Base-by-base conservation (phyloP, 2,113 vertebrate species). In the Otus sunia region DNA sequence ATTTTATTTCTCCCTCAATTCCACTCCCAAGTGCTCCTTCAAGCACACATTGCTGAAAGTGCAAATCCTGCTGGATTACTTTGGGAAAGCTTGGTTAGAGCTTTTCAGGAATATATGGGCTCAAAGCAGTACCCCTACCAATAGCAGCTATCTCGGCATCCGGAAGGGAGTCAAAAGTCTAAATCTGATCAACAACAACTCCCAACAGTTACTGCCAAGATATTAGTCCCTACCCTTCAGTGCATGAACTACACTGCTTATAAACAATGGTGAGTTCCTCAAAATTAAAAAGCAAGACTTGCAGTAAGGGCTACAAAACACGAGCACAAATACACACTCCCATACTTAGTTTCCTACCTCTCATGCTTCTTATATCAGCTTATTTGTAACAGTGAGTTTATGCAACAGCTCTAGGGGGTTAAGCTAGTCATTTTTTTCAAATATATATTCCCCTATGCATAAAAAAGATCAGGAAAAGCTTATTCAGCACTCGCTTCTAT, bases 31-130 rank as follows among this genome's bases (percentile, higher is more conserved):
- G 45, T 11, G 7, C 20, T 76, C 29, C 78, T 83, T 76, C 58
- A 83, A 83, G 47, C 27, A 69, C 0, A 0, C 34, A 10, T 9
- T 43, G 7, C 4, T 0, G 26, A 87, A 25, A 92, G 10, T 17
- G 21, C 62, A 71, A 76, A 72, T 60, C 49, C 43, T 63, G 21
- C 55, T 25, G 29, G 25, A 64, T 29, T 34, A 15, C 12, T 67
- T 30, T 45, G 43, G 68, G 36, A 84, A 83, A 90, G 12, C 10
- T 84, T 36, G 16, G 21, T 63, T 36, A 39, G n/a, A 90, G 32
- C 13, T 50, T 37, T n/a, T 55, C 55, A 64, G 63, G 26, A 49
- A 32, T 7, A 62, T 5, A 19, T 17, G 26, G 43, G 27, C 49
- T 62, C 71, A 36, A 39, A 53, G 53, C 2, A n/a, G 12, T 1